Evolutionary conservation across 2,888 invertebrate species (phyloP), one percentile per base, ranked within the genome.

Genomic region (Epinotia demarniana): DNA sequence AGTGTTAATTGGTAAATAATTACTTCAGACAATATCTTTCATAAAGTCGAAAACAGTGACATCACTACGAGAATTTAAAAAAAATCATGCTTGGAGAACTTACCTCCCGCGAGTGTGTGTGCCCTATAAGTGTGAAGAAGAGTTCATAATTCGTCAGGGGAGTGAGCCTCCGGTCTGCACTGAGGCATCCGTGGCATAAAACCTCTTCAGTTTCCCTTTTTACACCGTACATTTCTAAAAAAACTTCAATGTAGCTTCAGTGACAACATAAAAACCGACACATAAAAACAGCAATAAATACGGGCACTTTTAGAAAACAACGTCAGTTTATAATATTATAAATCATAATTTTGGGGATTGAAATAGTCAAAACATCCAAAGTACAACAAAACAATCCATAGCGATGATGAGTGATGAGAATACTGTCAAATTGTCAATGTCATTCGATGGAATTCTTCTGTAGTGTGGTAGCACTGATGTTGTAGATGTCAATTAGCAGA

Each of bases 181-280:
- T 78, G 53, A 80, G 78, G 63, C 80, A 80, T 12, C 80, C 79
- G 62, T 57, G 62, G 53, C 80, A 80, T 61, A 77, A 12, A 23
- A 1, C 53, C 16, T 70, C 64, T 23, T 3, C 53, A 8, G 5
- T 53, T 19, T 67, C 70, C 18, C 16, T 27, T 72, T 64, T 57
- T 66, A 75, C 16, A 27, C n/a, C 18, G 49, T 71, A 60, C 75
- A 75, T 75, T 60, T 64, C 49, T 39, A 63, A 13, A 27, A 27
- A 33, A 16, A 62, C 18, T 33, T 49, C 2, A 27, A 9, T 23
- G 9, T n/a, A 3, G 57, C 18, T 46, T 49, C 6, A 27, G 16
- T 23, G 3, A 27, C 16, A 64, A 64, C 46, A 23, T 0, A 23
- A 2, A 53, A n/a, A 53, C 53, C n/a, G 27, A 27, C 11, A 46